phyloP scores from a whole-genome alignment of 2,113 vertebrate genomes.

The Rhodinocichla rosea region DNA sequence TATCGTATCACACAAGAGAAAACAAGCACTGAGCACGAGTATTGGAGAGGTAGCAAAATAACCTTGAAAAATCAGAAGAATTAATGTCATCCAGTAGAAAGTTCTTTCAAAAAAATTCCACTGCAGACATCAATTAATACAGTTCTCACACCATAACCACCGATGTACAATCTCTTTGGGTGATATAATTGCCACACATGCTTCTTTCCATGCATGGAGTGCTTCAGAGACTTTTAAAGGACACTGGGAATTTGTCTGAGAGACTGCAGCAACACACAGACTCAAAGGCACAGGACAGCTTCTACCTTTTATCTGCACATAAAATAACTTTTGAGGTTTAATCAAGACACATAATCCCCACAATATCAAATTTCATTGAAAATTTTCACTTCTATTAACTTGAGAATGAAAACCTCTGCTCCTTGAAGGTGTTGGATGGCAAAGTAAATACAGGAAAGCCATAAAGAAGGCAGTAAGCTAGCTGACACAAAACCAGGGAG shows the following conservation, averaged over 20 bases:
- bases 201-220: not conserved
- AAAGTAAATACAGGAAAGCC: not conserved
- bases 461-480: not conserved
- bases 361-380: not conserved
- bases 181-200: not conserved
- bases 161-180: not conserved
- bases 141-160: not conserved
- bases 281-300: not conserved
- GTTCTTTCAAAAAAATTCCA: not conserved
- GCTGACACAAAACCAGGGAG: not conserved
- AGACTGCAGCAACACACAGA: not conserved
- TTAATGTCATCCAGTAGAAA: not conserved
- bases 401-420: not conserved
- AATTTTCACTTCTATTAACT: not conserved
- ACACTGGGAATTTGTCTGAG: not conserved
- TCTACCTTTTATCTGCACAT: not conserved
- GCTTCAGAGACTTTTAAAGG: not conserved
- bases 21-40: not conserved
- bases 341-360: not conserved
- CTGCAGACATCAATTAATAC: not conserved
- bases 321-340: not conserved
- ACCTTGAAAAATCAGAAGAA: not conserved
- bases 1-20: not conserved
- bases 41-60: not conserved
- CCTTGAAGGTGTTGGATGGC: not conserved